Conservation (phyloP, 2,113 vertebrate species). For the Antennarius striatus region DNA sequence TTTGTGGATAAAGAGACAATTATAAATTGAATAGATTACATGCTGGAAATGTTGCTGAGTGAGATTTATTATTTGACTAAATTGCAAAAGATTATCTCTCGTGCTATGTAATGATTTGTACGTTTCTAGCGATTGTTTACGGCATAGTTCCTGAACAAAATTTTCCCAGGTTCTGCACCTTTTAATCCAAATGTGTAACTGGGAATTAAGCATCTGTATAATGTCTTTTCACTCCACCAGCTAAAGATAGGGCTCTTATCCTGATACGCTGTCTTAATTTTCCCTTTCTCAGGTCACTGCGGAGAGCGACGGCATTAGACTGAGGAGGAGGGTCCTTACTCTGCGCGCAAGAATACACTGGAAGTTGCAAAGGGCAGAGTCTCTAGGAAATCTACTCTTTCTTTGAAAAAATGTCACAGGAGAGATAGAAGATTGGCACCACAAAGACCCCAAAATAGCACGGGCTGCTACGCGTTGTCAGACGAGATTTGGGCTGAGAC, state of each 20-base stretch:
- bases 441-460: conserved; percentile 99
- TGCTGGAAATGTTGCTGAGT: conserved; percentile 4
- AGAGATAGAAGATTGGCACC: conserved; percentile 99
- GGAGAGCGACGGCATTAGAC: conserved; percentile 84
- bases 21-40: conserved; percentile 31
- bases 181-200: conserved; percentile 69
- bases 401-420: conserved; percentile 99
- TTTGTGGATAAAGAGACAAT: conserved; percentile 33
- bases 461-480: conserved; percentile 99
- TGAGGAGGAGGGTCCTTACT: conserved; percentile 86
- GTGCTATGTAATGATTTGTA: conserved; percentile 1
- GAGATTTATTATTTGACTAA: conserved; percentile 21
- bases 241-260: conserved; percentile 74
- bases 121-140: conserved; percentile 38
- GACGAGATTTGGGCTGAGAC: conserved; percentile 98
- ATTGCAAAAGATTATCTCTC: conserved; percentile 7
- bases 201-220: conserved; percentile 76
- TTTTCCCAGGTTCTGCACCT: conserved; percentile 68
- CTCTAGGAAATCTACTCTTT: conserved; percentile 99
- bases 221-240: conserved; percentile 68
- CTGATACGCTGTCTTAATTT: conserved; percentile 85
- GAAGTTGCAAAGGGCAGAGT: conserved; percentile 98
- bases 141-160: conserved; percentile 25
- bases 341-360: conserved; percentile 89
- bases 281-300: conserved; percentile 79